Conservation (phyloP, 2,113 vertebrate genomes). For the Desmodus rotundus region DNA sequence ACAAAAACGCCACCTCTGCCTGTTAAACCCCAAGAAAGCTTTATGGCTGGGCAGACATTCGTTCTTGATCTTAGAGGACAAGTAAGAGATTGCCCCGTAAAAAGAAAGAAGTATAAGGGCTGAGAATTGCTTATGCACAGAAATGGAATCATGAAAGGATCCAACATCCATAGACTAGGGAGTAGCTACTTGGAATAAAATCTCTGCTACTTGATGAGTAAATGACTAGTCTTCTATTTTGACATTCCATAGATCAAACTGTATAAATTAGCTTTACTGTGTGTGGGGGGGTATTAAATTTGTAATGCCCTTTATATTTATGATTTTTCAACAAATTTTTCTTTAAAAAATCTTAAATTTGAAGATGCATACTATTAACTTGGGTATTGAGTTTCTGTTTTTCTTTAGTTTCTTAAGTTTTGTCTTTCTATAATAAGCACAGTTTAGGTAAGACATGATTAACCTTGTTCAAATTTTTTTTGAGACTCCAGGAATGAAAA, state of each 20-base stretch:
- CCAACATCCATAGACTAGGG: not conserved
- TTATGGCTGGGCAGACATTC: not conserved
- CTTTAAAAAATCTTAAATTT: not conserved
- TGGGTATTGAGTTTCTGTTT: not conserved
- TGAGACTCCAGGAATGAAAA: conserved; percentile 26
- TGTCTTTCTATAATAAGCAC: not conserved
- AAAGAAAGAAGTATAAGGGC: not conserved
- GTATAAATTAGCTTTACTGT: not conserved
- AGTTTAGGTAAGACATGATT: not conserved
- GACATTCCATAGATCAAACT: not conserved
- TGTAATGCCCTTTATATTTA: not conserved
- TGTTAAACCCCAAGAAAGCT: not conserved
- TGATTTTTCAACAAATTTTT: not conserved
- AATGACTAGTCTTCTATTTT: not conserved
- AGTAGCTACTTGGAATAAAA: not conserved
- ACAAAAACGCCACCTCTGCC: not conserved
- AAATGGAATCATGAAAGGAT: not conserved
- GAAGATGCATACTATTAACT: not conserved
- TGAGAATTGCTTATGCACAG: not conserved
- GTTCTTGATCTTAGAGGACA: not conserved
- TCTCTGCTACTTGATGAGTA: not conserved
- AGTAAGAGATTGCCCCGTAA: not conserved
- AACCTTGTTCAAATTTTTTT: conserved; percentile 22
- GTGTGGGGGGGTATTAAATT: not conserved
- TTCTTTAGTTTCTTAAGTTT: not conserved